Evolutionary conservation across 2,888 invertebrate species (phyloP).

Genomic region (Drosophila ochracea): DNA sequence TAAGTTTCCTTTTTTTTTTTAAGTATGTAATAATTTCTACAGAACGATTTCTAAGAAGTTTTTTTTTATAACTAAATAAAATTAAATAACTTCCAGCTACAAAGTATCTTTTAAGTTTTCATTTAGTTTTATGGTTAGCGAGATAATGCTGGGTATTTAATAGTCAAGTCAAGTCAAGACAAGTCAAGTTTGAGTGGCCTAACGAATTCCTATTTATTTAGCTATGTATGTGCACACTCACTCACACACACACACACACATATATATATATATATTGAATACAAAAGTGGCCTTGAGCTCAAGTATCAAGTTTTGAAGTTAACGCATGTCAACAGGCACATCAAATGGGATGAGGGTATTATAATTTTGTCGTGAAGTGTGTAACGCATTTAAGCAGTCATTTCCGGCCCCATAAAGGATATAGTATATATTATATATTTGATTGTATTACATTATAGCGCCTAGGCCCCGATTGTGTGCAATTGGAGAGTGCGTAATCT

Average conservation of each 20-base stretch:
- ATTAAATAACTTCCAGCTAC: neutral
- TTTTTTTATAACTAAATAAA: neutral
- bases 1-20: neutral
- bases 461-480: neutral
- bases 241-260: neutral
- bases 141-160: conserved; percentile 5
- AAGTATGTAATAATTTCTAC: neutral
- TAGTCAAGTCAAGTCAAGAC: neutral
- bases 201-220: conserved; percentile 8
- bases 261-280: neutral
- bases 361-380: conserved; percentile 11
- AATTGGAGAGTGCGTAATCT: neutral
- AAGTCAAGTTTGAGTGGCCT: neutral
- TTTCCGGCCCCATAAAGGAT: neutral
- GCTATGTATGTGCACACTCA: neutral
- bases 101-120: neutral
- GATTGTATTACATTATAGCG: neutral
- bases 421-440: neutral
- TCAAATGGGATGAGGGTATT: conserved; percentile 23
- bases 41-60: neutral
- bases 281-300: conserved; percentile 47
- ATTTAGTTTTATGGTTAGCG: neutral
- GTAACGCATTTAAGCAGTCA: neutral
- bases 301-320: conserved; percentile 48
- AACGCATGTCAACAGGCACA: conserved; percentile 34